Conservation (phyloP, 2,113 vertebrate genomes). For the Sturnus vulgaris region DNA sequence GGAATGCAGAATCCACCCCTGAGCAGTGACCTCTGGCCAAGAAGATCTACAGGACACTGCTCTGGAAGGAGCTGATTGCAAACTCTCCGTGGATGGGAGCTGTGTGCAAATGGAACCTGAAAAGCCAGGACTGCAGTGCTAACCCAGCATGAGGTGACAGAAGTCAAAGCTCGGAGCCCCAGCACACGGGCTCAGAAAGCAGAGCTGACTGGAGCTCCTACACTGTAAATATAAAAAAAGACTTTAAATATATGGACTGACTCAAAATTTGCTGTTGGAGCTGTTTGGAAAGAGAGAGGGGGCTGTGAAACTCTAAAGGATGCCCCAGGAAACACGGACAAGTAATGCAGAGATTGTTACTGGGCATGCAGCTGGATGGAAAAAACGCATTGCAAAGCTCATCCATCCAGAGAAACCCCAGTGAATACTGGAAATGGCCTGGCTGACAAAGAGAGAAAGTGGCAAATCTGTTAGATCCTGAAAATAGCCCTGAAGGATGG, state of each 20-base stretch:
- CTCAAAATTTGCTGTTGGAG: neutral
- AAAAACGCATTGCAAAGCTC: neutral
- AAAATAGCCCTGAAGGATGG: neutral
- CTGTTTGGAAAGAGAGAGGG: neutral
- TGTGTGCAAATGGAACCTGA: rapidly evolving
- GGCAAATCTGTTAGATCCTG: neutral
- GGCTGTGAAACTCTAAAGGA: neutral
- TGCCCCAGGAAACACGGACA: neutral
- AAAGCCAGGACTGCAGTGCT: neutral
- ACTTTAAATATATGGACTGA: rapidly evolving
- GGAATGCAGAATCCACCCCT: neutral
- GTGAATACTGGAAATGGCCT: rapidly evolving
- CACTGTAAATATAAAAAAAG: rapidly evolving
- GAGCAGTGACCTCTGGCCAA: rapidly evolving
- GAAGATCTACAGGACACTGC: no score
- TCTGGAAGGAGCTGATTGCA: neutral
- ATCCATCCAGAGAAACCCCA: neutral
- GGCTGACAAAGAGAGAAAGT: neutral
- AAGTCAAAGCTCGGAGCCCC: neutral
- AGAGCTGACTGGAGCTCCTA: neutral
- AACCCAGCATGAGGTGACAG: rapidly evolving
- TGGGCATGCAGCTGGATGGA: neutral
- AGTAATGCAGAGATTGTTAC: rapidly evolving
- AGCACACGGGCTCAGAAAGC: rapidly evolving
- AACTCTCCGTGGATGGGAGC: neutral